Conservation (phyloP, 2,113 vertebrate species). For the Lasiurus borealis region DNA sequence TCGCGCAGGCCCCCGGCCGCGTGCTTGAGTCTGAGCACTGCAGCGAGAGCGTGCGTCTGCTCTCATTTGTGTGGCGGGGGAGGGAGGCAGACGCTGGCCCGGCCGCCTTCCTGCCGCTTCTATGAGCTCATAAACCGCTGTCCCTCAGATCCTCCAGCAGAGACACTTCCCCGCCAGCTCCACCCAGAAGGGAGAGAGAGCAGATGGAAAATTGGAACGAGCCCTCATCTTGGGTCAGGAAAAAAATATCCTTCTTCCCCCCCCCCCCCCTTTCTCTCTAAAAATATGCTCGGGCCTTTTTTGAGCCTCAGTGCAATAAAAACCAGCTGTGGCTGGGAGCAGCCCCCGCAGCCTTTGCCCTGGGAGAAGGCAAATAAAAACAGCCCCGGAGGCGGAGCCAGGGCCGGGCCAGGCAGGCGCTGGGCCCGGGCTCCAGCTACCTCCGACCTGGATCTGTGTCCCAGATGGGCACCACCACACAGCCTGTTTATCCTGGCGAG, state of each 20-base stretch:
- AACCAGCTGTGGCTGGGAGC: slow-evolving; percentile 75
- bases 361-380: slow-evolving; percentile 71
- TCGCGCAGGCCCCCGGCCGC: neutral
- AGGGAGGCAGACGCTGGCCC: fast-evolving
- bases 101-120: fast-evolving
- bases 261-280: slow-evolving; percentile 67
- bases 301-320: slow-evolving; percentile 76
- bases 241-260: slow-evolving; percentile 71
- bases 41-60: neutral
- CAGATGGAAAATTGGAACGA: slow-evolving; percentile 78
- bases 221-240: slow-evolving; percentile 70
- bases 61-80: neutral
- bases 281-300: slow-evolving; percentile 80
- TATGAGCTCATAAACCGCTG: slow-evolving; percentile 58
- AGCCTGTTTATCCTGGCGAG: neutral
- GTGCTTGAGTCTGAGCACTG: neutral
- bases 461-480: neutral
- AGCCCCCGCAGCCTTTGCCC: slow-evolving; percentile 28
- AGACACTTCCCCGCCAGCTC: slow-evolving; percentile 33
- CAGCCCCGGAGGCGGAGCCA: neutral
- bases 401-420: neutral
- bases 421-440: neutral
- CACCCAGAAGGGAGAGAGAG: slow-evolving; percentile 62
- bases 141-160: neutral
- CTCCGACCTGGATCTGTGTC: neutral